Percentiles rank a stretch among this genome's conserved stretches.
Conservation (phyloP, 1,140 invertebrate species). For the Rhopalosiphum maidis region DNA sequence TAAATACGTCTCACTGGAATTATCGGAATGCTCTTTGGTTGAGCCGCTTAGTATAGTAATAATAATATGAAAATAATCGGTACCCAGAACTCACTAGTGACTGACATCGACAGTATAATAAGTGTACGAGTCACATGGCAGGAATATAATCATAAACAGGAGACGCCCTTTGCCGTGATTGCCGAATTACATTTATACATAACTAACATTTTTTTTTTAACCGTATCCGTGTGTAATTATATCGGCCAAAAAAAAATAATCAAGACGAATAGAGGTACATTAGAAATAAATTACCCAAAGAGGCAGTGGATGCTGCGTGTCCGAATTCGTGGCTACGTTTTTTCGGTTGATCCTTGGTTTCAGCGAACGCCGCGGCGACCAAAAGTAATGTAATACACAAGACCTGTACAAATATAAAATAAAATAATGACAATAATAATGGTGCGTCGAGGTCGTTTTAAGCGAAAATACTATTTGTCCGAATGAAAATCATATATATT, state of each 20-base stretch:
- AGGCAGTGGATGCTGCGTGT: not conserved
- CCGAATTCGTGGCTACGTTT: not conserved
- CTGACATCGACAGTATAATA: not conserved
- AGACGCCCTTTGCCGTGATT: not conserved
- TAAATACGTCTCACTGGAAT: not conserved
- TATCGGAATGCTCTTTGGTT: not conserved
- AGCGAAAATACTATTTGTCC: not conserved
- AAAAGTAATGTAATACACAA: conserved; percentile 9
- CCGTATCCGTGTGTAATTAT: not conserved
- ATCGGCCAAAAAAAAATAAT: not conserved
- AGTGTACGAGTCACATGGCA: not conserved
- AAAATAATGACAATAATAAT: not conserved
- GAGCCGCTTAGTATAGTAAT: not conserved
- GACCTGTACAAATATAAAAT: not conserved
- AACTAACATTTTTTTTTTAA: not conserved
- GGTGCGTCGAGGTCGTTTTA: not conserved
- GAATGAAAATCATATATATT: not conserved
- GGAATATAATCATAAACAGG: not conserved
- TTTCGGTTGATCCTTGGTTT: not conserved
- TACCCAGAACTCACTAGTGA: not conserved
- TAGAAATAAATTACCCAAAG: not conserved
- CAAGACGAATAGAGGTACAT: not conserved
- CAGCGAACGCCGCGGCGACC: conserved; percentile 26
- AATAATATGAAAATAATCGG: not conserved
- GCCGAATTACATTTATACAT: not conserved